phyloP scores from a whole-genome alignment of 35 echinoderm and acorn worm species.

The Ophiothrix spiculata region DNA sequence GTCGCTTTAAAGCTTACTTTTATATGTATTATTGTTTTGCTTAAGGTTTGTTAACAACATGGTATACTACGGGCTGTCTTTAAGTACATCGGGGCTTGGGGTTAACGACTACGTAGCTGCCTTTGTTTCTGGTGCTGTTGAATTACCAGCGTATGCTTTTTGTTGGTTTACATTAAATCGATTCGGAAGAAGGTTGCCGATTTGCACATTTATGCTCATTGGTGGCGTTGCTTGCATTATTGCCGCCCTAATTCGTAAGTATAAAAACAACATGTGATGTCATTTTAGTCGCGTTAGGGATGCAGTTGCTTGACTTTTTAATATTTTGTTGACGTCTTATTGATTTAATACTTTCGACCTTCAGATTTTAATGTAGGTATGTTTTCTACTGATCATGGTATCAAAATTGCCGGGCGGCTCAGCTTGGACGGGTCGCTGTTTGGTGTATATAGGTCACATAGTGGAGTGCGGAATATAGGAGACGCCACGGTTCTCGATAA shows the following conservation, averaged over 20 bases:
- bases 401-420: no score
- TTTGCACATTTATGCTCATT: constrained; percentile 19
- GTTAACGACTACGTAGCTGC: constrained; percentile 47
- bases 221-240: constrained; percentile 42
- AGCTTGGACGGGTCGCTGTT: no score
- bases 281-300: no score
- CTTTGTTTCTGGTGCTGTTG: constrained; percentile 54
- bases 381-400: no score
- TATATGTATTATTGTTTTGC: background rate
- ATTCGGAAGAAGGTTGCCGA: constrained; percentile 15
- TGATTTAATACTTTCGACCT: no score
- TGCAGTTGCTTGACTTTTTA: no score
- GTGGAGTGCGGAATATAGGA: no score
- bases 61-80: constrained; percentile 60
- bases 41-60: constrained; percentile 56
- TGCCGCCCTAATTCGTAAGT: constrained; percentile 53
- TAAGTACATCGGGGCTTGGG: constrained; percentile 47
- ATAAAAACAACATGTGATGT: background rate
- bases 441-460: no score
- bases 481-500: no score
- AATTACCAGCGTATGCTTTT: constrained; percentile 31
- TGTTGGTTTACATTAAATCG: constrained; percentile 41
- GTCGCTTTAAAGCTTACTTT: no score
- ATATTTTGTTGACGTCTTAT: no score
- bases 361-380: no score